These are phyloP conservation scores for Gallinago stenura DNA, from an alignment of 2,797 vertebrate genomes.

Conservation along the genomic window DNA sequence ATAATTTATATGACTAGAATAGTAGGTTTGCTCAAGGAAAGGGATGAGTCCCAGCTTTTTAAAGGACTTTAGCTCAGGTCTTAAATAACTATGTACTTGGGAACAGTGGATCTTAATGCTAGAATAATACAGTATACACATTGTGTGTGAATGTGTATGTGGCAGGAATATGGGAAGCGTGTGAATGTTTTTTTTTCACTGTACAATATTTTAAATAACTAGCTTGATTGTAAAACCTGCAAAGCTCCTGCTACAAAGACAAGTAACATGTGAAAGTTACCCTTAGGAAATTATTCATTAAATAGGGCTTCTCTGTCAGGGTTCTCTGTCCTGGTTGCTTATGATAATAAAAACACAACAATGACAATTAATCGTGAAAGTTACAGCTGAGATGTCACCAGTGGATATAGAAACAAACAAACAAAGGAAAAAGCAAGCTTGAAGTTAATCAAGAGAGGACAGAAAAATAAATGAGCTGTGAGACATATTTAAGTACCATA, in stretches of 20 bases:
- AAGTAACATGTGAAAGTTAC: background rate
- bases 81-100: background rate
- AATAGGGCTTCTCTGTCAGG: background rate
- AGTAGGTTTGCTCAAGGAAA: background rate
- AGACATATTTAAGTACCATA: conserved; percentile 61
- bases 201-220: background rate
- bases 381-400: conserved; percentile 31
- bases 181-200: background rate
- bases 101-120: background rate
- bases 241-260: background rate
- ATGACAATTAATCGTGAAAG: conserved; percentile 12
- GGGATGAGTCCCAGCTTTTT: background rate
- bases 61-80: background rate
- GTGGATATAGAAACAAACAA: background rate
- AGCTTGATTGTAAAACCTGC: background rate
- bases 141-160: background rate
- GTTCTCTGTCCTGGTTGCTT: background rate
- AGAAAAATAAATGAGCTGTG: conserved; percentile 62
- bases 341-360: conserved; percentile 7
- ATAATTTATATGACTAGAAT: background rate
- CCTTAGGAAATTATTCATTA: conserved; percentile 24
- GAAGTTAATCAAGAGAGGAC: conserved; percentile 36
- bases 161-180: background rate
- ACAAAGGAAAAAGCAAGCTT: conserved; percentile 11
- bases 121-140: background rate